Conservation (phyloP, 2,797 vertebrate species). For the Loriculus beryllinus region DNA sequence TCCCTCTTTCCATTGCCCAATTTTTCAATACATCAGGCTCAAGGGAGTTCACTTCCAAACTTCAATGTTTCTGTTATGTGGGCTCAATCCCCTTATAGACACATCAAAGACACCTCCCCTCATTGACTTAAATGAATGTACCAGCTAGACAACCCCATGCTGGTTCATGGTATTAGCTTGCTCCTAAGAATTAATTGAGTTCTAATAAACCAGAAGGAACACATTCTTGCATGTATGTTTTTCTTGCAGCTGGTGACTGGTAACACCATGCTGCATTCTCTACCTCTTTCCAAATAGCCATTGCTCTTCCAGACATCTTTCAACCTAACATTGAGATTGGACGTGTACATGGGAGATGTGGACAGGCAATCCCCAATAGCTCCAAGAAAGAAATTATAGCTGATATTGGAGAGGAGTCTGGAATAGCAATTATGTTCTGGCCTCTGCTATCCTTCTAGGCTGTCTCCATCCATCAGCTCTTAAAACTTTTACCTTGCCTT, state of each 20-base stretch:
- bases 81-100: background rate
- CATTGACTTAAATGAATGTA: background rate
- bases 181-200: background rate
- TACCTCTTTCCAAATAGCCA: background rate
- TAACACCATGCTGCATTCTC: background rate
- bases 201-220: background rate
- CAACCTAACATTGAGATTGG: background rate
- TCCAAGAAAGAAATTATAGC: background rate
- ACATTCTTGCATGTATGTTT: background rate
- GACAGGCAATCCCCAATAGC: accelerated
- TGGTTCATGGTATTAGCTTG: background rate
- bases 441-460: background rate
- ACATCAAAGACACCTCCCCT: background rate
- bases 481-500: background rate
- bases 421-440: background rate
- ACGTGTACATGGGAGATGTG: background rate
- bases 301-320: background rate
- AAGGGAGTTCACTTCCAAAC: background rate
- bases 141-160: background rate
- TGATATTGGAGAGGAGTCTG: background rate
- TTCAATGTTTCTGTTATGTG: background rate
- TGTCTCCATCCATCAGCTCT: background rate
- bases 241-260: background rate
- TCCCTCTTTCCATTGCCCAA: background rate
- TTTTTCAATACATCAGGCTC: background rate